Conservation (phyloP, 2,113 vertebrate genomes). For the Typhlomys cinereus region DNA sequence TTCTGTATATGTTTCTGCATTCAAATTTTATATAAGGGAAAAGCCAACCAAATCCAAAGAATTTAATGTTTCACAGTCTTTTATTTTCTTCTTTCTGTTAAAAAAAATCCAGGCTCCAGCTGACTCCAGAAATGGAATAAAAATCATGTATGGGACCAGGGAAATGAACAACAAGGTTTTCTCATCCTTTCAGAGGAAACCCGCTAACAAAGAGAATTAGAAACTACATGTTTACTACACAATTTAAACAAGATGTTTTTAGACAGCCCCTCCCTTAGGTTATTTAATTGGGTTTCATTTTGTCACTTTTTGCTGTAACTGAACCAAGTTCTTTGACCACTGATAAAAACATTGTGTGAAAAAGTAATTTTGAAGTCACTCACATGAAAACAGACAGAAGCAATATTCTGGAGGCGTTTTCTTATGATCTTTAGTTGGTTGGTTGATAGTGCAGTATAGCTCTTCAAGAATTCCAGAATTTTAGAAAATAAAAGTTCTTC, state of each 20-base stretch:
- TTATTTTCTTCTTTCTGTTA: conserved; percentile 60
- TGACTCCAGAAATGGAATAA: conserved; percentile 57
- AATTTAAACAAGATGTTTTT: conserved; percentile 77
- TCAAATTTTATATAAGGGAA: background rate
- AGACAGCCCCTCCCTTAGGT: conserved; percentile 44
- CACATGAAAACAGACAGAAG: conserved; percentile 2
- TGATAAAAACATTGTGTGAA: conserved; percentile 56
- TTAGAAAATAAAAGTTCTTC: background rate
- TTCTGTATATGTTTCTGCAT: conserved; percentile 52
- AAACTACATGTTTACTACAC: conserved; percentile 74
- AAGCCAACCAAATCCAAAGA: background rate
- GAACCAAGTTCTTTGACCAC: conserved; percentile 48
- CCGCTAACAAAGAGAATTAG: conserved; percentile 64
- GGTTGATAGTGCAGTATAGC: background rate
- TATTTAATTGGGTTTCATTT: conserved; percentile 74
- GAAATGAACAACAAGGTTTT: conserved; percentile 37
- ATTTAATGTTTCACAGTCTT: background rate
- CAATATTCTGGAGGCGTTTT: background rate
- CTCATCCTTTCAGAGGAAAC: conserved; percentile 66
- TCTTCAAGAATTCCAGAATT: conserved; percentile 47
- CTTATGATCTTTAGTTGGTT: background rate
- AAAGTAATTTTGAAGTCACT: conserved; percentile 31
- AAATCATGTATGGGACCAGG: background rate
- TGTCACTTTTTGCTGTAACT: conserved; percentile 67
- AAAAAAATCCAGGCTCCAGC: conserved; percentile 24